Evolutionary conservation across 2,888 invertebrate genomes (phyloP).

Genomic region (Cephus spinipes): DNA sequence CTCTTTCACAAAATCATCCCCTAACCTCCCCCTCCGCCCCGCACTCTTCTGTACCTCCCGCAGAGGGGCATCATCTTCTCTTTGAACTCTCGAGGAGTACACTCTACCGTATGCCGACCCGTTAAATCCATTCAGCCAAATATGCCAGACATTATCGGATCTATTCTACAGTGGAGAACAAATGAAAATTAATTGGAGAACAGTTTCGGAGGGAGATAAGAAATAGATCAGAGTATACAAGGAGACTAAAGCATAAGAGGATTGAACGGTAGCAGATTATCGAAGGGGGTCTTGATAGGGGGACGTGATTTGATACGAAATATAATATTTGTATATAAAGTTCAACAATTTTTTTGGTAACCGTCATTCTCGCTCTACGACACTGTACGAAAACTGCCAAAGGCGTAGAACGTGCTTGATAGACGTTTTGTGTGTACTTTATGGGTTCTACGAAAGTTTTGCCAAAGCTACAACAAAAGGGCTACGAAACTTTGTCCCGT

Average conservation of each 20-base stretch:
- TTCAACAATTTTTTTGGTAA: neutral
- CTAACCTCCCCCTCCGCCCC: neutral
- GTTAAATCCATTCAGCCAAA: neutral
- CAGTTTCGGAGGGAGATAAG: neutral
- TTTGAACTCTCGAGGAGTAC: neutral
- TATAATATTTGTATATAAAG: neutral
- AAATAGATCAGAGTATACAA: neutral
- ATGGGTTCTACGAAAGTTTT: neutral
- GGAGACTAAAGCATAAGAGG: neutral
- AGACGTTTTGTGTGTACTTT: neutral
- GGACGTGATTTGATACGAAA: no score
- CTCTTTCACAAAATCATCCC: neutral
- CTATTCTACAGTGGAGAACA: neutral
- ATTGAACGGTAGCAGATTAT: neutral
- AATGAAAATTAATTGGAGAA: neutral
- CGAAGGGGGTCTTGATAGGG: neutral
- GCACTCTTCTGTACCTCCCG: neutral
- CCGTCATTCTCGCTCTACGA: neutral
- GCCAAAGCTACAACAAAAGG: neutral
- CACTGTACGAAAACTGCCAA: neutral
- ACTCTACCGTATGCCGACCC: neutral
- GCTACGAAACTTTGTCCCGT: neutral
- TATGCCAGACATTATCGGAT: neutral
- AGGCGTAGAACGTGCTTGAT: neutral
- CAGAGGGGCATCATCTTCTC: neutral